Evolutionary conservation across 2,888 invertebrate species (phyloP).

Genomic region (Brachyptera putata): DNA sequence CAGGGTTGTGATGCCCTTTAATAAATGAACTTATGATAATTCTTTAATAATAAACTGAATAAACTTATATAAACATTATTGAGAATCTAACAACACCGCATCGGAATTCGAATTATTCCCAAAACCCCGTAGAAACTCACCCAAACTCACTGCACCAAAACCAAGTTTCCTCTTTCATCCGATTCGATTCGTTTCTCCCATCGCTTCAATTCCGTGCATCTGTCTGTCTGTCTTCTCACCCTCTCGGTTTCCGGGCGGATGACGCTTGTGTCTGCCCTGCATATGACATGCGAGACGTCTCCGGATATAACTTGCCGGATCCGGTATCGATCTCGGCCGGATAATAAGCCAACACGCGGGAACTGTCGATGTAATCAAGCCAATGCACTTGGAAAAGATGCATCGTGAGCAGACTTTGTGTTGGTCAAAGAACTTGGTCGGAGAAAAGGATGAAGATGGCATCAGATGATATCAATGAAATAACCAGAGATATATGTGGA

Average conservation of each 20-base stretch:
- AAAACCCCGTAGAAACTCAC: background rate
- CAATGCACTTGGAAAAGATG: background rate
- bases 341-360: background rate
- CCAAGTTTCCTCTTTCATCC: background rate
- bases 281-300: background rate
- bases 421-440: too few species aligned
- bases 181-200: conserved; percentile 9
- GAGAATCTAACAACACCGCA: background rate
- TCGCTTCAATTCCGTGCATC: conserved; percentile 1
- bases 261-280: background rate
- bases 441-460: too few species aligned
- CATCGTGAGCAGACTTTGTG: background rate
- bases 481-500: background rate
- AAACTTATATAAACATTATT: background rate
- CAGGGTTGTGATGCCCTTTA: too few species aligned
- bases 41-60: too few species aligned
- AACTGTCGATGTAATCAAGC: background rate
- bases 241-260: background rate
- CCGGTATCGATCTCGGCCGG: background rate
- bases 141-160: background rate
- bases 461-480: background rate
- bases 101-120: background rate
- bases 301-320: background rate
- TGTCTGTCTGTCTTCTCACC: background rate
- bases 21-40: too few species aligned